Evolutionary conservation across 1,140 invertebrate species (phyloP).

Genomic region (Brachystomella parvula): DNA sequence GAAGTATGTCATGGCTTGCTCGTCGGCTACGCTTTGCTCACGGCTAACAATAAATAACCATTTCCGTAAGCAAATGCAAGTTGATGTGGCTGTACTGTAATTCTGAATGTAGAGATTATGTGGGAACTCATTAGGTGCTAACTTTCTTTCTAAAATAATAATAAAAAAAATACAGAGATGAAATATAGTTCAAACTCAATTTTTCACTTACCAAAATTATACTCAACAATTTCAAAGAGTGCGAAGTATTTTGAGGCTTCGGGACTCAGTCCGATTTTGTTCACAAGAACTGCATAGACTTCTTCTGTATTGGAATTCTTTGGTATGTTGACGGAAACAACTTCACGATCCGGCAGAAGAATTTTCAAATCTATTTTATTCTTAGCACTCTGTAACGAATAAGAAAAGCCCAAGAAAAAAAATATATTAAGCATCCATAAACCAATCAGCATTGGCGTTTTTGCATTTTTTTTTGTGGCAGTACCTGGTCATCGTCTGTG

Average conservation of each 20-base stretch:
- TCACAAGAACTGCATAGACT: conserved; percentile 81
- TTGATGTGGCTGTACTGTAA: conserved; percentile 95
- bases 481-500: conserved; percentile 71
- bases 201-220: conserved; percentile 71
- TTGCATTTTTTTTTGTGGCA: background rate
- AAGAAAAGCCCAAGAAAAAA: conserved; percentile 1
- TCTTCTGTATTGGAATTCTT: conserved; percentile 83
- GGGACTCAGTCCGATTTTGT: conserved; percentile 71
- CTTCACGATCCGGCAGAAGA: conserved; percentile 67
- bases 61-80: conserved; percentile 84
- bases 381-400: conserved; percentile 53
- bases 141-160: conserved; percentile 71
- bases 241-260: conserved; percentile 86
- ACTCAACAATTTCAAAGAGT: conserved; percentile 95
- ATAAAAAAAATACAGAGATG: conserved; percentile 7
- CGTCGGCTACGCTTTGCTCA: conserved; percentile 60
- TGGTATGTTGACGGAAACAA: conserved; percentile 84
- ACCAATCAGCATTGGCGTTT: background rate
- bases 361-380: conserved; percentile 90
- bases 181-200: conserved; percentile 16
- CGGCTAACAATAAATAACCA: conserved; percentile 81
- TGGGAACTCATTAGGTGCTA: conserved; percentile 87
- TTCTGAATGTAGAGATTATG: conserved; percentile 98
- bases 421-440: conserved; percentile 12
- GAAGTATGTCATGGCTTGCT: conserved; percentile 61